A percentile compares a stretch with the other conserved stretches of the same genome.
These are phyloP conservation scores for Chaetodon trifascialis DNA, from an alignment of 2,113 vertebrate species.

Conservation along the genomic window DNA sequence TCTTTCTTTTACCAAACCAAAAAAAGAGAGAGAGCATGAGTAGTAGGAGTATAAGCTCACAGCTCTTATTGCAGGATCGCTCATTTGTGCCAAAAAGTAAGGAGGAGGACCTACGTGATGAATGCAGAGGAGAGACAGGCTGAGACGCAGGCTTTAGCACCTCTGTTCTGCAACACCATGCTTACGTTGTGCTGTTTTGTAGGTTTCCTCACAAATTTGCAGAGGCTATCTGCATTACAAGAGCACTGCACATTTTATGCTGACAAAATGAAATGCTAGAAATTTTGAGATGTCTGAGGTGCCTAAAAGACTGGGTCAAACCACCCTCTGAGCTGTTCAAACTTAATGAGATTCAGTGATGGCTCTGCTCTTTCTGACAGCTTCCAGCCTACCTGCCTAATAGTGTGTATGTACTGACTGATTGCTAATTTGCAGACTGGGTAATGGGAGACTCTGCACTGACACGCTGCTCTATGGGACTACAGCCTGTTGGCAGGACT, in stretches of 20 bases:
- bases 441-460: conserved; percentile 16
- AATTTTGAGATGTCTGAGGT: conserved; percentile 37
- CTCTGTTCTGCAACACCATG: background rate
- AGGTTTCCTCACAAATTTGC: conserved; percentile 24
- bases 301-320: conserved; percentile 20
- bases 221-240: conserved; percentile 43
- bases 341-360: conserved; percentile 45
- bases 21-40: conserved; percentile 3
- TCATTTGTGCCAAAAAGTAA: conserved; percentile 11
- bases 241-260: conserved; percentile 54
- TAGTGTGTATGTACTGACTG: conserved; percentile 5
- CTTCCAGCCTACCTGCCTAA: conserved; percentile 16
- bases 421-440: conserved; percentile 27
- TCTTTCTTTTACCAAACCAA: background rate
- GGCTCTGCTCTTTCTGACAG: conserved; percentile 36
- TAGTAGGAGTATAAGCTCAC: conserved; percentile 10
- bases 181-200: conserved; percentile 26
- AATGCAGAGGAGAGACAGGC: background rate
- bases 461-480: background rate
- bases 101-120: background rate
- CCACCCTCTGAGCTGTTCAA: conserved; percentile 13
- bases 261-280: conserved; percentile 56
- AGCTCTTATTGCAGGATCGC: conserved; percentile 14
- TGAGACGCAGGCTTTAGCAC: background rate
- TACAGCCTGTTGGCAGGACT: background rate